Conservation (phyloP, 30 jellyfish, hydroid and myxozoan species). For the Rhopilema esculentum region DNA sequence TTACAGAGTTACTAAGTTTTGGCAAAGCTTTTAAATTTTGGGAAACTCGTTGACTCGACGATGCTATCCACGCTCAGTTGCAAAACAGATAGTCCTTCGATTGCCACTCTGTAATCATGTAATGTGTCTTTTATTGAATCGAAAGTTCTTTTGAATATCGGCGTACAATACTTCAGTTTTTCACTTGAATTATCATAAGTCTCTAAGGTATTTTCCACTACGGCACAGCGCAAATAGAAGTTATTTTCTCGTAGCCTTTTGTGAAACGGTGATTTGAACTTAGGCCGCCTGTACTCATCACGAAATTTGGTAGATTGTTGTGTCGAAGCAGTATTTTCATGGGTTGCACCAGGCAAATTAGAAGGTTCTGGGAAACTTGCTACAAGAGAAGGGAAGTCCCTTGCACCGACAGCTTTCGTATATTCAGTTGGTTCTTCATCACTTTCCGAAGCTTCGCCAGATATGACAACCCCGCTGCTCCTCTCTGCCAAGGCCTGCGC, state of each 20-base stretch:
- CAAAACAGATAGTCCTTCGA: conserved; percentile 49
- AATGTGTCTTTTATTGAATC: conserved; percentile 29
- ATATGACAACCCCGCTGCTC: conserved; percentile 91
- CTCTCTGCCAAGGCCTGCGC: conserved; percentile 20
- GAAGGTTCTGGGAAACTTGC: conserved; percentile 45
- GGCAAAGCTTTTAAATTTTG: conserved; percentile 25
- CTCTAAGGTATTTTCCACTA: conserved; percentile 75
- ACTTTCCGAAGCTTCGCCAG: conserved; percentile 97
- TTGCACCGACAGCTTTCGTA: conserved; percentile 27
- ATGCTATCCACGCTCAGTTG: conserved; percentile 46
- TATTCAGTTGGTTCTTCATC: conserved; percentile 79
- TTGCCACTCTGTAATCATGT: conserved; percentile 43
- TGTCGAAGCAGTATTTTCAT: not conserved
- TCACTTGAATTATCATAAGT: conserved; percentile 48
- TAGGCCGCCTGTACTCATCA: conserved; percentile 59
- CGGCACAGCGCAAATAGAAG: conserved; percentile 81
- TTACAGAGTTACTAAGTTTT: not conserved
- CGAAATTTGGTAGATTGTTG: conserved; percentile 54
- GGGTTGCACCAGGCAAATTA: conserved; percentile 1
- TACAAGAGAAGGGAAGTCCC: conserved; percentile 82
- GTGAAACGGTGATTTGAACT: conserved; percentile 66
- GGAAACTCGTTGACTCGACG: conserved; percentile 31
- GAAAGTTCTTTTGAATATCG: conserved; percentile 38
- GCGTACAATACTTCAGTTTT: conserved; percentile 51
- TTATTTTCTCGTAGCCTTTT: conserved; percentile 77